phyloP scores from a whole-genome alignment of 2,888 invertebrate genomes.

The Eumerus sabulonum region DNA sequence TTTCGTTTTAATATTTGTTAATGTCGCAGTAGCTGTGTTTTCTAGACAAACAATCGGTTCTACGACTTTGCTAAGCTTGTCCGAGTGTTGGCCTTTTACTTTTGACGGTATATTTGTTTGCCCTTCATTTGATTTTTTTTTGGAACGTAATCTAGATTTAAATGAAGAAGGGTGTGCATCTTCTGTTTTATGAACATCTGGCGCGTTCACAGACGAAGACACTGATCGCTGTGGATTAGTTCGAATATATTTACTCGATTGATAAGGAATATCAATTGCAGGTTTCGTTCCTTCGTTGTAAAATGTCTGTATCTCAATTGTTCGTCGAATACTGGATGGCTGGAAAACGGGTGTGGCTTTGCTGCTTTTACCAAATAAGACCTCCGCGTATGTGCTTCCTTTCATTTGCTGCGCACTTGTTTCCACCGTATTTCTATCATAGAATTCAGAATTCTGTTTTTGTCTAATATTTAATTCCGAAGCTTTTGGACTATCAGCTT shows the following conservation, averaged over 20 bases:
- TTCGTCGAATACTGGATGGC: slow-evolving; percentile 80
- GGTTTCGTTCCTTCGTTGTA: slow-evolving; percentile 70
- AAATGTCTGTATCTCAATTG: slow-evolving; percentile 42
- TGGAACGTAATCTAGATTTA: slow-evolving; percentile 62
- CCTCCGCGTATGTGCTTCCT: slow-evolving; percentile 75
- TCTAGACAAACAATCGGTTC: slow-evolving; percentile 58
- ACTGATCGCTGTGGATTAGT: slow-evolving; percentile 66
- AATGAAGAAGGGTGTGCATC: slow-evolving; percentile 57
- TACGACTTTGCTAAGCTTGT: slow-evolving; percentile 53
- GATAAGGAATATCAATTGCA: neutral
- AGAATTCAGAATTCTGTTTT: slow-evolving; percentile 30
- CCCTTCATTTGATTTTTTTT: slow-evolving; percentile 69
- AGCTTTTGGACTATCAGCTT: slow-evolving; percentile 38
- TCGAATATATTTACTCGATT: slow-evolving; percentile 64
- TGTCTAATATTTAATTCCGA: slow-evolving; percentile 8
- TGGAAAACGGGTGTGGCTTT: slow-evolving; percentile 77
- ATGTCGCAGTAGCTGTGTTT: slow-evolving; percentile 46
- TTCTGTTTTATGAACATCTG: slow-evolving; percentile 72
- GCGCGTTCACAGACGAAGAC: slow-evolving; percentile 74
- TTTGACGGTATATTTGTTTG: slow-evolving; percentile 48
- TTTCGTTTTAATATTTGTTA: slow-evolving; percentile 36
- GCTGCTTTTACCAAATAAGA: slow-evolving; percentile 73
- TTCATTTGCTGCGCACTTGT: slow-evolving; percentile 24
- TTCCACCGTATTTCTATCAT: slow-evolving; percentile 38
- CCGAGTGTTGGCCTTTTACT: slow-evolving; percentile 67